phyloP scores from a whole-genome alignment of 2,113 vertebrate species.

The Circaetus cinerascens region DNA sequence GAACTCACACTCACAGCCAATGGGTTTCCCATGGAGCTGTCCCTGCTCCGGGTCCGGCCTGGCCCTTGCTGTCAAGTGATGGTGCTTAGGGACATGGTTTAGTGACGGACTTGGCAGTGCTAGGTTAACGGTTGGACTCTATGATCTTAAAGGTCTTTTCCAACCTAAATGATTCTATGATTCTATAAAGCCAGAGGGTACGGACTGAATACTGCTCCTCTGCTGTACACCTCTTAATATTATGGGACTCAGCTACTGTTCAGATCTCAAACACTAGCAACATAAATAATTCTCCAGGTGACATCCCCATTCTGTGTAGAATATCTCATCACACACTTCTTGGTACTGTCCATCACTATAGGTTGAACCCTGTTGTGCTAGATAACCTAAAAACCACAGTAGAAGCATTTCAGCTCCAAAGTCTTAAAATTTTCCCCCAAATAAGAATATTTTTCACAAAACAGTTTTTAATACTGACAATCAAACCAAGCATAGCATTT shows the following conservation, averaged over 20 bases:
- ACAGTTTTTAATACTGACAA: background rate
- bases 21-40: background rate
- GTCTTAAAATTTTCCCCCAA: background rate
- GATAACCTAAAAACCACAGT: background rate
- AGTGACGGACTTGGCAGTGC: too few species aligned
- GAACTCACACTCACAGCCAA: background rate
- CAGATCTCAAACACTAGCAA: background rate
- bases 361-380: background rate
- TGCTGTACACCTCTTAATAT: background rate
- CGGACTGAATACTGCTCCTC: background rate
- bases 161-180: background rate
- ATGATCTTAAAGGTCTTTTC: background rate
- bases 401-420: background rate
- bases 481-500: background rate
- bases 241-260: background rate
- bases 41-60: accelerated
- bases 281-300: background rate
- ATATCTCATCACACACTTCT: background rate
- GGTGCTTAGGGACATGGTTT: background rate
- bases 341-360: background rate
- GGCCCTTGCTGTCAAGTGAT: background rate
- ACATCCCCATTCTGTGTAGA: background rate
- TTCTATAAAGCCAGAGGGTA: background rate
- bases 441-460: background rate
- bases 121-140: accelerated